phyloP scores from a whole-genome alignment of 2,113 vertebrate genomes.

The Columbina picui region DNA sequence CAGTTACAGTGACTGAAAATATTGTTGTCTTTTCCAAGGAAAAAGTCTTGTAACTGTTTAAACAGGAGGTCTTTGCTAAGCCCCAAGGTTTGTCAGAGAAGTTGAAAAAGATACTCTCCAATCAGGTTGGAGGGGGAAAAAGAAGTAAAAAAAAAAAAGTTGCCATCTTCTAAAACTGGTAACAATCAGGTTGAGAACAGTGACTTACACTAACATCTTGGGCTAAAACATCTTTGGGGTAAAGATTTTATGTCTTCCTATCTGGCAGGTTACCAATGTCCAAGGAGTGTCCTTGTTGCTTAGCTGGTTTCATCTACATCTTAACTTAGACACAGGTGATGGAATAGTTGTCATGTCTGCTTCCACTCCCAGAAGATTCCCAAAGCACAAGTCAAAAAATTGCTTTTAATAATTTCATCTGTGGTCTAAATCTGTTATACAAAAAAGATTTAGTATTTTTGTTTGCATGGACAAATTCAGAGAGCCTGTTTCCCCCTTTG shows the following conservation, averaged over 20 bases:
- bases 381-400: not conserved
- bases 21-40: not conserved
- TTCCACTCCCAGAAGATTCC: not conserved
- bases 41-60: not conserved
- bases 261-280: accelerated
- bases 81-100: not conserved
- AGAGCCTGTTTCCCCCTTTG: not conserved
- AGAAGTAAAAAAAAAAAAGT: no score
- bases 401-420: not conserved
- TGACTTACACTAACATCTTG: not conserved
- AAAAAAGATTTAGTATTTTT: not conserved
- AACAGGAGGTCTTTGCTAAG: not conserved
- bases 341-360: not conserved
- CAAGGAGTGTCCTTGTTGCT: not conserved
- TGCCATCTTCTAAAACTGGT: not conserved
- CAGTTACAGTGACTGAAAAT: not conserved
- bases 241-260: not conserved
- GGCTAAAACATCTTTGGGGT: not conserved
- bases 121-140: not conserved
- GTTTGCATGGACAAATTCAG: not conserved
- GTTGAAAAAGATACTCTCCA: not conserved
- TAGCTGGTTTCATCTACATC: not conserved
- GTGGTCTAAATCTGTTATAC: not conserved
- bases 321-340: not conserved
- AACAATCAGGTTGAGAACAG: not conserved